Evolutionary conservation across 2,888 invertebrate species (phyloP).

Genomic region (Xestia rhomboidea): DNA sequence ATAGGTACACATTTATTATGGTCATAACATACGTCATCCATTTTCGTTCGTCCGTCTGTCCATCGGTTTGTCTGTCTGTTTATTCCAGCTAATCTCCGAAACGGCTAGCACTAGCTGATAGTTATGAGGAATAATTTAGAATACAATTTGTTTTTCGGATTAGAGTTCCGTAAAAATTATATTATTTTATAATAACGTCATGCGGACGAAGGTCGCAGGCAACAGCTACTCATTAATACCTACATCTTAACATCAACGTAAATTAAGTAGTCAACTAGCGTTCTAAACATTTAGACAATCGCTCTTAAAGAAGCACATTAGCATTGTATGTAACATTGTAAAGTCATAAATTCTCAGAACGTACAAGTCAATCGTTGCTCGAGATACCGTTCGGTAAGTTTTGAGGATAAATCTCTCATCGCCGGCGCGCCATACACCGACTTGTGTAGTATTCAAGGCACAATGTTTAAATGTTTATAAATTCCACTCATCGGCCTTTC

Average conservation of each 20-base stretch:
- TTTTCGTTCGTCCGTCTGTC: too few species aligned
- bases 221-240: background rate
- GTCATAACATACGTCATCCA: too few species aligned
- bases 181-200: background rate
- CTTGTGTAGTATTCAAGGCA: conserved; percentile 71
- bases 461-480: conserved; percentile 84
- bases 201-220: too few species aligned
- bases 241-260: background rate
- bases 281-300: conserved; percentile 24
- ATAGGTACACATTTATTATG: too few species aligned
- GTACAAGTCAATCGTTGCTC: conserved; percentile 74
- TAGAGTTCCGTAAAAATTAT: background rate
- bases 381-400: conserved; percentile 70
- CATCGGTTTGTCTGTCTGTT: too few species aligned
- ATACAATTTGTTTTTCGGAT: too few species aligned
- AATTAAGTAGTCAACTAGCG: conserved; percentile 21
- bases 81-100: too few species aligned
- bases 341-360: conserved; percentile 64
- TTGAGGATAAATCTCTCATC: conserved; percentile 84
- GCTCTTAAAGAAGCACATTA: conserved; percentile 48
- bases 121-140: background rate
- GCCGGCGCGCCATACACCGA: conserved; percentile 71
- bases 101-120: too few species aligned
- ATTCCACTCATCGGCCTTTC: conserved; percentile 82
- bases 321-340: conserved; percentile 45